Evolutionary conservation across 1,140 invertebrate species (phyloP), one percentile per base, ranked within the genome.

Genomic region (Pomacea maculata): DNA sequence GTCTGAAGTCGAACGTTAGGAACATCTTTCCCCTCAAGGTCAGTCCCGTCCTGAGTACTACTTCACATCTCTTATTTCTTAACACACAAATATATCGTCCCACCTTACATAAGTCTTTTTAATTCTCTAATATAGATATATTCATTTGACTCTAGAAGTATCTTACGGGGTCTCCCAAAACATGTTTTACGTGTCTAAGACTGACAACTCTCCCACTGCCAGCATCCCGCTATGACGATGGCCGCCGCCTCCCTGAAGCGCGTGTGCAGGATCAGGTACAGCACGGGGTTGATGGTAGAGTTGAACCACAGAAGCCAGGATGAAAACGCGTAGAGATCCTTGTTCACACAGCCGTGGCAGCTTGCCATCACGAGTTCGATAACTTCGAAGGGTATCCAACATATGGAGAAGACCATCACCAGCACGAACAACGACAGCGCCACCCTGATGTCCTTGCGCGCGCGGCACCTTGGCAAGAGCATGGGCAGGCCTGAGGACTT

Each of bases 251-350:
- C 70, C 71, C 84, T 80, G 65, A 84, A 84, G n/a, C 84, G 68
- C 54, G 75, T 63, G 54, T 85, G 84, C 15, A 85, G 65, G 19
- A 86, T 64, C 4, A 83, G 83, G 74, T 86, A 86, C 1, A 86
- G 79, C 10, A 86, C 70, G 8, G 85, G 85, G 73, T 86, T 86
- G 6, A 86, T 75, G 15, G 83, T 82, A 0, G 85, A 86, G 65
- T 86, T 86, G 10, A 79, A 12, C 83, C 83, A 86, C 21, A 86
- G 64, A 64, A 86, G 61, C 85, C 85, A 86, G 72, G 81, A 83
- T 10, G 73, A 70, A 34, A 83, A 70, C 64, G 84, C 83, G 63
- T 80, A 86, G 9, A 84, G 12, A 12, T 65, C 45, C 2, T 55
- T 11, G 52, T 82, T 21, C 2, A 86, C 77, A 65, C 83, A 84